Evolutionary conservation across 2,113 vertebrate species (phyloP).

Genomic region (Cynopterus brachyotis): DNA sequence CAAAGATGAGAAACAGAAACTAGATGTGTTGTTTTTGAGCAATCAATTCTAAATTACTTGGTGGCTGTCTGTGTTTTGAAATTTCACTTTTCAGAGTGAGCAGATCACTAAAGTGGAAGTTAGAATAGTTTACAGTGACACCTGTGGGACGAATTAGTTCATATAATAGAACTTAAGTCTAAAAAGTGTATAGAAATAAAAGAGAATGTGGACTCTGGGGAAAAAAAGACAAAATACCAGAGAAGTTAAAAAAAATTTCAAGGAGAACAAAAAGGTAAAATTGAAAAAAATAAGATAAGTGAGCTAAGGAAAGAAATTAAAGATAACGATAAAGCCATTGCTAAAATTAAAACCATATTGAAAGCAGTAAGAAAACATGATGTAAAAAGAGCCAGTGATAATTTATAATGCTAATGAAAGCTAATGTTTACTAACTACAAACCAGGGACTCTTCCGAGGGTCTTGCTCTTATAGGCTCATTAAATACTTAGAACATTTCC

Average conservation of each 20-base stretch:
- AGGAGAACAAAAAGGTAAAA: neutral
- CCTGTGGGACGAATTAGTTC: neutral
- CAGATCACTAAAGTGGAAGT: neutral
- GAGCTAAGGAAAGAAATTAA: neutral
- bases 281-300: neutral
- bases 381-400: neutral
- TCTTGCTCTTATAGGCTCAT: neutral
- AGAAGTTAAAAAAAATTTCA: neutral
- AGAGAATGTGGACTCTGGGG: neutral
- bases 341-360: neutral
- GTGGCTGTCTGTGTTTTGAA: neutral
- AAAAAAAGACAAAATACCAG: neutral
- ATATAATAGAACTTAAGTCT: neutral
- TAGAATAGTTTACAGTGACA: neutral
- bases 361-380: neutral
- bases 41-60: neutral
- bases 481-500: neutral
- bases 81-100: neutral
- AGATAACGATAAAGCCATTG: neutral
- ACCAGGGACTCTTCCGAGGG: neutral
- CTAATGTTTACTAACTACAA: neutral
- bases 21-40: neutral
- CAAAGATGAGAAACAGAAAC: neutral
- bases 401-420: neutral
- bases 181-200: neutral